Evolutionary conservation across 2,888 invertebrate species (phyloP).

Genomic region (Conus canariensis): DNA sequence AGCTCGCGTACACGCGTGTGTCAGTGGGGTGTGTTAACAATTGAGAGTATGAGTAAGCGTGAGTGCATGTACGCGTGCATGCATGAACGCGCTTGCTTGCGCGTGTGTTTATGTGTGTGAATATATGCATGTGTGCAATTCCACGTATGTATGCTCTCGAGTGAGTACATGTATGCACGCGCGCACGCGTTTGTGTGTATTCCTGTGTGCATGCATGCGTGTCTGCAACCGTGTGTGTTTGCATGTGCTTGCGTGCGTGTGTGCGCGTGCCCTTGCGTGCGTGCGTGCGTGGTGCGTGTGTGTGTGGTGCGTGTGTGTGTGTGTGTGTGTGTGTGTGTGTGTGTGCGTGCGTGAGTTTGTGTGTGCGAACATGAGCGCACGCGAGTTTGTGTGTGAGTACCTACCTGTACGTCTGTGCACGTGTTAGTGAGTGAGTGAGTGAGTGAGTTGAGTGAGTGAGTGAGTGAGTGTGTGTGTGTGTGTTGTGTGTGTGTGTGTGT

Average conservation of each 20-base stretch:
- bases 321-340: slow-evolving; percentile 6
- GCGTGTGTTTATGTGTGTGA: neutral
- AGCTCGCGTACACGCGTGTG: too few species aligned
- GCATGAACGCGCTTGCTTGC: too few species aligned
- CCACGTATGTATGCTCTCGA: neutral
- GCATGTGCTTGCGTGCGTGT: neutral
- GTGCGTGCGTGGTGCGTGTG: neutral
- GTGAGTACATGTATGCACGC: neutral
- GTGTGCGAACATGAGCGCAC: neutral
- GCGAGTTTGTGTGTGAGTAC: neutral
- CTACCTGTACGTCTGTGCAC: neutral
- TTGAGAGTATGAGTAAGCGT: too few species aligned
- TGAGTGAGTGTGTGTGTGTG: neutral
- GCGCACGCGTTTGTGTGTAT: slow-evolving; percentile 9
- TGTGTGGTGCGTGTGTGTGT: neutral
- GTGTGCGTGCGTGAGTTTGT: neutral
- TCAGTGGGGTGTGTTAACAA: too few species aligned
- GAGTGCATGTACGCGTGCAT: neutral
- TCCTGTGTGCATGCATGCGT: slow-evolving; percentile 8
- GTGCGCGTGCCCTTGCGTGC: neutral
- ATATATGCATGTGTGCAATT: neutral
- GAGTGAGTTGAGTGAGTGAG: neutral
- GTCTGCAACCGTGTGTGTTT: neutral
- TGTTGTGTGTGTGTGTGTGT: neutral
- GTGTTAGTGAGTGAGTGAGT: neutral